Percentiles rank a stretch among this genome's conserved stretches.
These are phyloP conservation scores for Pimpla rufipes DNA, from an alignment of 2,888 invertebrate species.

Conservation along the genomic window DNA sequence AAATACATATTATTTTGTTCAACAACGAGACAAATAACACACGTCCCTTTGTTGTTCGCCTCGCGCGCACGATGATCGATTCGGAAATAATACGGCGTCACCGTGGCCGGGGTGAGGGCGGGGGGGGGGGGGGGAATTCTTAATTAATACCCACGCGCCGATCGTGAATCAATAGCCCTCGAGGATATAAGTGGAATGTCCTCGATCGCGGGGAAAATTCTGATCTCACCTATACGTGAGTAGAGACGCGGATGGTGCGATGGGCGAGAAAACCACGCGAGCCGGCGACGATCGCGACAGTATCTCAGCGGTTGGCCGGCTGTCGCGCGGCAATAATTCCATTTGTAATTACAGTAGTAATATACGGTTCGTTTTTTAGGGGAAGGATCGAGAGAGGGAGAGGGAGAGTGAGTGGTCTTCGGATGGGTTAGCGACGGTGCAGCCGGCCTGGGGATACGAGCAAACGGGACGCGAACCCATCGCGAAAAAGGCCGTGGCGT, in stretches of 20 bases:
- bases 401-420: slow-evolving; percentile 30
- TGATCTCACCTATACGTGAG: slow-evolving; percentile 4
- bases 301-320: slow-evolving; percentile 70
- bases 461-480: slow-evolving; percentile 76
- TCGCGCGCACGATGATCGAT: slow-evolving; percentile 33
- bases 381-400: background rate
- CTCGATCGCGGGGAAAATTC: slow-evolving; percentile 2
- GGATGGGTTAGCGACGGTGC: slow-evolving; percentile 48
- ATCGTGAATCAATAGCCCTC: slow-evolving; percentile 25
- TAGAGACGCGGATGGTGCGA: background rate
- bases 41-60: slow-evolving; percentile 28
- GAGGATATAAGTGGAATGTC: slow-evolving; percentile 11
- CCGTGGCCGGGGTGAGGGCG: background rate
- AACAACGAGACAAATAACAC: slow-evolving; percentile 39
- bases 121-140: slow-evolving; percentile 19
- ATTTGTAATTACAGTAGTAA: slow-evolving; percentile 74
- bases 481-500: slow-evolving; percentile 81
- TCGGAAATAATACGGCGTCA: slow-evolving; percentile 41
- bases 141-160: slow-evolving; percentile 36
- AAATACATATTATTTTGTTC: slow-evolving; percentile 56
- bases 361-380: slow-evolving; percentile 71
- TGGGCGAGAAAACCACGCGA: too few species aligned
- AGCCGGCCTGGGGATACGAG: slow-evolving; percentile 61
- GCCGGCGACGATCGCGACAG: slow-evolving; percentile 27
- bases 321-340: slow-evolving; percentile 73